Evolutionary conservation across 2,113 vertebrate genomes (phyloP), one percentile per base, ranked within the genome.

Genomic region (Engraulis encrasicolus): DNA sequence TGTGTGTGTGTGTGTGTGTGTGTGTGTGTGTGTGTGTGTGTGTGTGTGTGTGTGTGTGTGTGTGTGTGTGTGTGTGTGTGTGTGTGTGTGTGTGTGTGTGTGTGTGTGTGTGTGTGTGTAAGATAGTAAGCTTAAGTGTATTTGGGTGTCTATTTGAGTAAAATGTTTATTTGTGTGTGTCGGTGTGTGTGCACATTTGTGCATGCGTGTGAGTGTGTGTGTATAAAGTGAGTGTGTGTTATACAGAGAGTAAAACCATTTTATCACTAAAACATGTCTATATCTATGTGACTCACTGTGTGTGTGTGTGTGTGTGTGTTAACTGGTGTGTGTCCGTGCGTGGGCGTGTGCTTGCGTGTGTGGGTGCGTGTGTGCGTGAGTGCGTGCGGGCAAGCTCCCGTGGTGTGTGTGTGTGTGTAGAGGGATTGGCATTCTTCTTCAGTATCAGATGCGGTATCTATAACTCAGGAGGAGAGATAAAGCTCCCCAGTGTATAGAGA

Each of bases 191-290:
- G 49, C 81, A 61, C 71, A 66, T 27, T 19, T 50, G 78, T 83
- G 54, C 80, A 81, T 27, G 23, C 50, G 50, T 9, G 23, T 85
- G 85, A 58, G 11, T 50, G 88, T 91, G 80, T 88, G 78, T 58
- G 15, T n/a, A n/a, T n/a, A n/a, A n/a, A n/a, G n/a, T n/a, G n/a
- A n/a, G n/a, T n/a, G n/a, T n/a, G n/a, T n/a, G n/a, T n/a, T n/a
- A n/a, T n/a, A n/a, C n/a, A n/a, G n/a, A n/a, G n/a, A 50, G 17
- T 50, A 50, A 7, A 7, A 50, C 17, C 17, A 58, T 58, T 58
- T 4, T 58, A 23, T 58, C 50, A 52, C 19, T 52, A 19, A 19
- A 52, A 52, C 50, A 52, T 52, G 50, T 52, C 50, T 3, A 12
- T 52, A 52, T 50, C 50, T 54, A 14, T 52, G 50, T 52, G 50